Evolutionary conservation across 2,113 vertebrate species (phyloP).

Genomic region (Plecotus auritus): DNA sequence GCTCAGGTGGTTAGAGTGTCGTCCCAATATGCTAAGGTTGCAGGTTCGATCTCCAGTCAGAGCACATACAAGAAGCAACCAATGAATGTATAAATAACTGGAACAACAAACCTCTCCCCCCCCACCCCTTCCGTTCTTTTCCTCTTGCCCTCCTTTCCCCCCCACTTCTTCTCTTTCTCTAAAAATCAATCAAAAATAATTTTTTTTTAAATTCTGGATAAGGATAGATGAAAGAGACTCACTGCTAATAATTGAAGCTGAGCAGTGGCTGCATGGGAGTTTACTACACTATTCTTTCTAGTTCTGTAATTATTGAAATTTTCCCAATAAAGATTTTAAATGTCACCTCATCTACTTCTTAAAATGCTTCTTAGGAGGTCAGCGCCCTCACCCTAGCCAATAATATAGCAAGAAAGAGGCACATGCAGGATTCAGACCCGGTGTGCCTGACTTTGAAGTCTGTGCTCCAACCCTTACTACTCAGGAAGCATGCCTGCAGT

Average conservation of each 20-base stretch:
- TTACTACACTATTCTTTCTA: neutral
- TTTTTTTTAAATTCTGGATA: neutral
- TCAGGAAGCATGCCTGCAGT: neutral
- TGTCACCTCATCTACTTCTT: neutral
- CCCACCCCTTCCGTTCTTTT: too few relatives aligned
- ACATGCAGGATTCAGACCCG: neutral
- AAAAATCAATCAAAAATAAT: too few relatives aligned
- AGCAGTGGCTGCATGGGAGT: fast-evolving
- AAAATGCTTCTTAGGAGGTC: neutral
- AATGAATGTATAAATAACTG: too few relatives aligned
- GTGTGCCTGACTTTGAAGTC: neutral
- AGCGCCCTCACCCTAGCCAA: neutral
- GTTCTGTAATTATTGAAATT: neutral
- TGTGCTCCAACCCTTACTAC: neutral
- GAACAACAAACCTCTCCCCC: too few relatives aligned
- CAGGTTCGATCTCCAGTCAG: too few relatives aligned
- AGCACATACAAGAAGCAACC: too few relatives aligned
- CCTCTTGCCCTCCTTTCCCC: too few relatives aligned
- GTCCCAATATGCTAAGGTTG: too few relatives aligned
- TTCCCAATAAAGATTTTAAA: neutral
- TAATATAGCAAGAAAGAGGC: neutral
- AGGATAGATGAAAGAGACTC: neutral
- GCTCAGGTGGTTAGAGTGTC: too few relatives aligned
- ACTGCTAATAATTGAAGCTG: neutral
- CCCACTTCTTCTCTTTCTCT: too few relatives aligned